Evolutionary conservation across 64 coral and sea anemone species (phyloP).

Genomic region (Pocillopora damicornis): DNA sequence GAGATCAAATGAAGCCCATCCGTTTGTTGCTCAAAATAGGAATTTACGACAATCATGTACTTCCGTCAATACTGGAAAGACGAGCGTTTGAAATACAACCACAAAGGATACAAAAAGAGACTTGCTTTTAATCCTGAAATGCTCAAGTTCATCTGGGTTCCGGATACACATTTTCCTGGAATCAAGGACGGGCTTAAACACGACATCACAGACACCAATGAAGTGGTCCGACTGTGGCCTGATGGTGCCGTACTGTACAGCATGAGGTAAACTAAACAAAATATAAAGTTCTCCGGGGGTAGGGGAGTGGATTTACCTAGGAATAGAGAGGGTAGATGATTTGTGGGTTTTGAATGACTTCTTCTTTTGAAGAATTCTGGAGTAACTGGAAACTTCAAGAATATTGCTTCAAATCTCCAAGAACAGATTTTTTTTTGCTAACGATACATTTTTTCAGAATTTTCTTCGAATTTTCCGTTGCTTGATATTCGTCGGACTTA

Average conservation of each 20-base stretch:
- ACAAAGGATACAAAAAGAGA: conserved; percentile 62
- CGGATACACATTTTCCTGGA: conserved; percentile 90
- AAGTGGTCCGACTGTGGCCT: conserved; percentile 73
- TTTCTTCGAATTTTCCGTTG: no score
- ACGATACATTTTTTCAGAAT: no score
- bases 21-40: conserved; percentile 24
- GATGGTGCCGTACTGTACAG: conserved; percentile 81
- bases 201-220: conserved; percentile 75
- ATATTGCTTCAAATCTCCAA: no score
- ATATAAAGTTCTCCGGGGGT: no score
- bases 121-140: conserved; percentile 88
- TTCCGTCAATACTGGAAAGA: conserved; percentile 96
- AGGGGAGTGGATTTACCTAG: no score
- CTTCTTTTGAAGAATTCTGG: no score
- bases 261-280: conserved; percentile 54
- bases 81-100: conserved; percentile 52
- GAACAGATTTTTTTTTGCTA: no score
- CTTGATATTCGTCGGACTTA: no score
- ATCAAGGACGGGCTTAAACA: conserved; percentile 76
- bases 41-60: conserved; percentile 91
- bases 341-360: no score
- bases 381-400: not conserved
- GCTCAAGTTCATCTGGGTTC: conserved; percentile 83
- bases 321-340: no score
- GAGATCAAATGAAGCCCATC: not conserved